Evolutionary conservation across 1,140 invertebrate genomes (phyloP), one percentile per base, ranked within the genome.

Genomic region (Neomicropteryx cornuta): DNA sequence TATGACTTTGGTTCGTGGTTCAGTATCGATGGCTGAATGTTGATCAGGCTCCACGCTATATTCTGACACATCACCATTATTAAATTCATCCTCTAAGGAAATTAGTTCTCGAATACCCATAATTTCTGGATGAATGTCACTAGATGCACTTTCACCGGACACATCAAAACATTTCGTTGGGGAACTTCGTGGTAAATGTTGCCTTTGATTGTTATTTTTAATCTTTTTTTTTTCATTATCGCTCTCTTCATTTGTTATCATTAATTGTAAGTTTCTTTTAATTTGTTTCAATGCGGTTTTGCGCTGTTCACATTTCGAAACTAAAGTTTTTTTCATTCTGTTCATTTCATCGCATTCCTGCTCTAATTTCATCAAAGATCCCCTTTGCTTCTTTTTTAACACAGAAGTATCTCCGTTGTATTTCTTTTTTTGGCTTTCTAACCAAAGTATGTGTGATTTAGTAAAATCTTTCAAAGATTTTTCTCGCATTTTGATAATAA

Each of bases 281-380:
- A 60, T 65, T 39, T 58, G 61, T 50, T 62, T 60, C 17, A 65
- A 54, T 17, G 57, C 59, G 6, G 55, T 43, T 51, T 63, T 65
- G 0, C 62, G 51, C 31, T 60, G 61, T 33, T 65, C 62, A 2
- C 58, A 60, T 24, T 61, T 45, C 4, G 60, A 50, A 5, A 63
- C 36, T 5, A 65, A 38, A 4, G 62, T 56, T 49, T 63, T 65
- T 1, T 58, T 52, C 60, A 65, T 65, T 14, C 60, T 53, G 40
- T 65, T 59, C 62, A 65, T 65, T 47, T 65, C 62, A 24, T 60
- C 62, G 45, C 59, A 63, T 44, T 65, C 62, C 41, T 63, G 60
- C 34, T 65, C 60, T 21, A 63, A 40, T 43, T 65, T 65, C 0
- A 65, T 42, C 16, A 65, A 43, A 8, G 62, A 60, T n/a, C 62